A percentile compares a stretch with the other conserved stretches of the same genome.
Evolutionary conservation across 2,113 vertebrate species (phyloP).

Genomic region (Promerops cafer): DNA sequence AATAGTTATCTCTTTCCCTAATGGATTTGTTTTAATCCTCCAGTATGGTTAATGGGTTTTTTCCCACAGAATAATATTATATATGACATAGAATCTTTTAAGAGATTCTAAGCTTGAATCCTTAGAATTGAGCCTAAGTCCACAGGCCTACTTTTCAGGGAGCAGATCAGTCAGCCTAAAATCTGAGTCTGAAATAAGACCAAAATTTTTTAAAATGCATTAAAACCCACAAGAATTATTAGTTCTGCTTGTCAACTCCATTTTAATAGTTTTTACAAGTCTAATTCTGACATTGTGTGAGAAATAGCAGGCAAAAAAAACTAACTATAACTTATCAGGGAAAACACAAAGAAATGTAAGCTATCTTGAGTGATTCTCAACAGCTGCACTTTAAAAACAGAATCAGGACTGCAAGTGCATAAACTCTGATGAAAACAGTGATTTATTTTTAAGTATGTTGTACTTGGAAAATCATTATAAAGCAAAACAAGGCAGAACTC

Average conservation of each 20-base stretch:
- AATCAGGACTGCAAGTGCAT: constrained; percentile 14
- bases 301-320: constrained; percentile 36
- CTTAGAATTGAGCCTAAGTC: background rate
- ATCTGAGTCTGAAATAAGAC: background rate
- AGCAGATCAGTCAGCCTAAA: background rate
- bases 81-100: background rate
- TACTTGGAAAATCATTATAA: constrained; percentile 56
- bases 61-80: background rate
- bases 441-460: constrained; percentile 50
- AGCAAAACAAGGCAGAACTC: constrained; percentile 29
- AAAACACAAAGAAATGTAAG: constrained; percentile 54
- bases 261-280: constrained; percentile 57
- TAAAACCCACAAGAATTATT: constrained; percentile 24
- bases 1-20: background rate
- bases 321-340: constrained; percentile 37
- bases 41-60: background rate
- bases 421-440: constrained; percentile 31
- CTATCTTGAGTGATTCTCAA: constrained; percentile 48
- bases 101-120: too few species aligned
- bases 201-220: background rate
- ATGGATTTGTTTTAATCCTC: background rate
- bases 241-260: constrained; percentile 4
- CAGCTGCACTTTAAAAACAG: constrained; percentile 41
- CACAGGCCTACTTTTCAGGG: background rate
- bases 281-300: constrained; percentile 13